Percentiles rank a stretch among this genome's conserved stretches.
These are phyloP conservation scores for Vespertilio murinus DNA, from an alignment of 2,797 vertebrate species.

Conservation along the genomic window DNA sequence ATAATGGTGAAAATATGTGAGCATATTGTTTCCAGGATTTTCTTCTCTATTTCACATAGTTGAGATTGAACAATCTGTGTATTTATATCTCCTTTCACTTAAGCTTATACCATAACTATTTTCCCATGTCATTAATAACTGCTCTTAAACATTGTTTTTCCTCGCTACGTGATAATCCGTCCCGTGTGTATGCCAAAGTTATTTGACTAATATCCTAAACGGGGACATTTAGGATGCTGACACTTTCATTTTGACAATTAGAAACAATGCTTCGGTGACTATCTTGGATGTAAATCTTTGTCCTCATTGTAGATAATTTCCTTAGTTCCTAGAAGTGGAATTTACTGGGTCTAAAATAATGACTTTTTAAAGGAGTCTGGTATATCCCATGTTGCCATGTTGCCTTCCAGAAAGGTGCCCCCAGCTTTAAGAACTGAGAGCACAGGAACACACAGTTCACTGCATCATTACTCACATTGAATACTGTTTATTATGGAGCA, in stretches of 20 bases:
- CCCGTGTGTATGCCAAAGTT: not conserved
- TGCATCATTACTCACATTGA: not conserved
- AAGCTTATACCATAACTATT: not conserved
- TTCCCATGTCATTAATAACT: not conserved
- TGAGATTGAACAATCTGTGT: not conserved
- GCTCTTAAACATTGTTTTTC: not conserved
- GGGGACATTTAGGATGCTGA: not conserved
- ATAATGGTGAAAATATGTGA: not conserved
- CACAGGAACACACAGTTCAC: not conserved
- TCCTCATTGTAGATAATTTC: slow-evolving; percentile 41
- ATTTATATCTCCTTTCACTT: not conserved
- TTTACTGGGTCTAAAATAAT: not conserved
- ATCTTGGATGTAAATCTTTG: slow-evolving; percentile 47
- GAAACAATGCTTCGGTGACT: slow-evolving; percentile 50
- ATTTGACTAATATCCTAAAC: not conserved
- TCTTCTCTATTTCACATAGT: not conserved
- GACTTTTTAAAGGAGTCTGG: not conserved
- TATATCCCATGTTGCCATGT: not conserved
- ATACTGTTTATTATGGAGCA: not conserved
- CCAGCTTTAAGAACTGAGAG: not conserved
- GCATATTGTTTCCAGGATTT: not conserved
- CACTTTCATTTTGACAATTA: not conserved
- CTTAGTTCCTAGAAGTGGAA: slow-evolving; percentile 48
- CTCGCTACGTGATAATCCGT: slow-evolving; percentile 47
- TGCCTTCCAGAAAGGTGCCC: not conserved